Evolutionary conservation across 92 coral and sea anemone species (phyloP).

Genomic region (Hydrozoanthus gracilis): DNA sequence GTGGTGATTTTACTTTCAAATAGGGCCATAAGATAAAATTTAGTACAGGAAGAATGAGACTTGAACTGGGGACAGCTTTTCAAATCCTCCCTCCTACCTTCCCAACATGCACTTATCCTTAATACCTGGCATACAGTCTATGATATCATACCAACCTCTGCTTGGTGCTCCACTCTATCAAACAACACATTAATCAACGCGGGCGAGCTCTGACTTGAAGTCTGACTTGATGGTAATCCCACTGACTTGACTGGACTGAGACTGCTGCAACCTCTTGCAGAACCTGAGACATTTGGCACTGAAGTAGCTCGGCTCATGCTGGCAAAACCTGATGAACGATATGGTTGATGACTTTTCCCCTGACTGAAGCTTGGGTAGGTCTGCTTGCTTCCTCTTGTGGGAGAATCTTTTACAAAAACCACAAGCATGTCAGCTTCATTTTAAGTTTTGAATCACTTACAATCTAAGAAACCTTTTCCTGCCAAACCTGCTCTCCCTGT

Average conservation of each 20-base stretch:
- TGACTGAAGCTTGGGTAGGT: background rate
- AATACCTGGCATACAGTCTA: too few relatives aligned
- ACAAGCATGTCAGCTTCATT: too few relatives aligned
- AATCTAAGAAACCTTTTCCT: too few relatives aligned
- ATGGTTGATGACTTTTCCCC: slow-evolving; percentile 9
- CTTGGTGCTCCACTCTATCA: slow-evolving; percentile 89
- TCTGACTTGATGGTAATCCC: slow-evolving; percentile 52
- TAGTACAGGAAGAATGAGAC: too few relatives aligned
- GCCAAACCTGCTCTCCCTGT: too few relatives aligned
- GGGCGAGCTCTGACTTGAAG: slow-evolving; percentile 72
- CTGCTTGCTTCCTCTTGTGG: slow-evolving; percentile 4
- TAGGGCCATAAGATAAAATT: too few relatives aligned
- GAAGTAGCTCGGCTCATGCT: background rate
- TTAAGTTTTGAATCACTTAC: too few relatives aligned
- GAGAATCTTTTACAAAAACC: slow-evolving; percentile 10
- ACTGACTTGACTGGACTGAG: slow-evolving; percentile 63
- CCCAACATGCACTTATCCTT: too few relatives aligned
- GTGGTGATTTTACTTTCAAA: too few relatives aligned
- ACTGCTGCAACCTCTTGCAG: background rate
- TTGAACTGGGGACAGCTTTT: too few relatives aligned
- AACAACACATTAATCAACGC: slow-evolving; percentile 85
- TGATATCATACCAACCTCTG: slow-evolving; percentile 89
- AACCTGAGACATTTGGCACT: background rate
- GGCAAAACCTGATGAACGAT: background rate
- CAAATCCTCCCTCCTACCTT: too few relatives aligned